Evolutionary conservation across 2,888 invertebrate genomes (phyloP).

Genomic region (Phania funesta): DNA sequence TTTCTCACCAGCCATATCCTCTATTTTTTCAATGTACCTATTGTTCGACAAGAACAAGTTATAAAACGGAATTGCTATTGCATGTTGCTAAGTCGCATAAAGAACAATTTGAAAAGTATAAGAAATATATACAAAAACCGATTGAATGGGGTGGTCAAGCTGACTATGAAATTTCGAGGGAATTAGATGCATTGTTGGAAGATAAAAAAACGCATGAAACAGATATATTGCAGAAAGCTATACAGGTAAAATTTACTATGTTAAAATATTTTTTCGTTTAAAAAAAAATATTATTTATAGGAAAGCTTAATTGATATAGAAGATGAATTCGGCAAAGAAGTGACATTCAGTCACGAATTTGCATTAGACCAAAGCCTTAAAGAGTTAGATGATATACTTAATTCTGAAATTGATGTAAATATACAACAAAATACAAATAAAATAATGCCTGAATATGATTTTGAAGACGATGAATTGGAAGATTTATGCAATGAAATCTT

Average conservation of each 20-base stretch:
- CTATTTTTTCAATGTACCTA: slow-evolving; percentile 69
- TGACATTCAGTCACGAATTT: slow-evolving; percentile 69
- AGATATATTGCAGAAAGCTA: slow-evolving; percentile 70
- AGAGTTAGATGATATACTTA: slow-evolving; percentile 74
- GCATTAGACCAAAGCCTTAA: slow-evolving; percentile 74
- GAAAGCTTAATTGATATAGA: slow-evolving; percentile 73
- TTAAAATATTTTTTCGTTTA: background rate
- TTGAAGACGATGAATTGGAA: slow-evolving; percentile 66
- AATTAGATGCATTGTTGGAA: slow-evolving; percentile 19
- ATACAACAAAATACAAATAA: background rate
- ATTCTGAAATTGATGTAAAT: slow-evolving; percentile 65
- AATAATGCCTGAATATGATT: background rate
- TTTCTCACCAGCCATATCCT: slow-evolving; percentile 74
- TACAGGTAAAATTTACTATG: slow-evolving; percentile 66
- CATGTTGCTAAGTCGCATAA: slow-evolving; percentile 61
- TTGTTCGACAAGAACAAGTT: slow-evolving; percentile 54
- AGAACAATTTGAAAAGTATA: slow-evolving; percentile 50
- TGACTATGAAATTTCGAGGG: background rate
- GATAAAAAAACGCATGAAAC: background rate
- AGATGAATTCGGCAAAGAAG: slow-evolving; percentile 58
- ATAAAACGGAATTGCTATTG: slow-evolving; percentile 64
- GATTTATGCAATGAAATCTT: slow-evolving; percentile 72
- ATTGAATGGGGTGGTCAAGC: slow-evolving; percentile 65
- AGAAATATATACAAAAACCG: slow-evolving; percentile 52
- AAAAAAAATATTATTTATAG: slow-evolving; percentile 53